Evolutionary conservation across 2,113 vertebrate species (phyloP).

Genomic region (Malurus cyaneus): DNA sequence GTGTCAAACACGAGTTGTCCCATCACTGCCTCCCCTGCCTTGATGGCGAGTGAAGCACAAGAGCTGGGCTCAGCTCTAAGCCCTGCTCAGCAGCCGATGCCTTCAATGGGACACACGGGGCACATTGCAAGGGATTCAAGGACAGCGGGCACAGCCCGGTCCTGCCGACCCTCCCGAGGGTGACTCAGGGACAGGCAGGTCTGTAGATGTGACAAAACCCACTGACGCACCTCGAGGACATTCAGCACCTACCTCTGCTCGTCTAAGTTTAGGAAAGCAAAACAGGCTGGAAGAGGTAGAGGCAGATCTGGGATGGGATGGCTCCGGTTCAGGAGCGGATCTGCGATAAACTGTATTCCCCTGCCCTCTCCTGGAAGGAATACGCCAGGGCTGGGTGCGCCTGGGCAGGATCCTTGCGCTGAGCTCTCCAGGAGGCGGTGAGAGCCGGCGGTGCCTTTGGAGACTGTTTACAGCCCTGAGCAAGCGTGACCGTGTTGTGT

Average conservation of each 20-base stretch:
- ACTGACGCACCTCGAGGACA: not conserved
- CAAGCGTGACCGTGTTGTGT: not conserved
- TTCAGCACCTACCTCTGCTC: not conserved
- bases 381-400: not conserved
- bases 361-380: slow-evolving; percentile 70
- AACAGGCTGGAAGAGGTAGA: not conserved
- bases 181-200: not conserved
- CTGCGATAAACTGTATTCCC: slow-evolving; percentile 54
- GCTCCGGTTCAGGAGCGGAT: not conserved
- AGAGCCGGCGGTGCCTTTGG: not conserved
- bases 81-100: not conserved
- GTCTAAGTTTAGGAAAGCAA: not conserved
- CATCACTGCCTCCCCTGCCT: not conserved
- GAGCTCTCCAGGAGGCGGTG: not conserved
- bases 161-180: not conserved
- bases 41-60: not conserved
- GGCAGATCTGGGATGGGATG: not conserved
- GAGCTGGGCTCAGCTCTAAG: not conserved
- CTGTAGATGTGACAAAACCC: not conserved
- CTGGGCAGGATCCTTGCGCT: not conserved
- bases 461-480: not conserved
- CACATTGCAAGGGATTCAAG: not conserved
- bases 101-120: not conserved
- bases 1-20: not conserved
- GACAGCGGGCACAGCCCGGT: not conserved